phyloP scores from a whole-genome alignment of 1,140 invertebrate species.

The Muscidifurax raptorellus region DNA sequence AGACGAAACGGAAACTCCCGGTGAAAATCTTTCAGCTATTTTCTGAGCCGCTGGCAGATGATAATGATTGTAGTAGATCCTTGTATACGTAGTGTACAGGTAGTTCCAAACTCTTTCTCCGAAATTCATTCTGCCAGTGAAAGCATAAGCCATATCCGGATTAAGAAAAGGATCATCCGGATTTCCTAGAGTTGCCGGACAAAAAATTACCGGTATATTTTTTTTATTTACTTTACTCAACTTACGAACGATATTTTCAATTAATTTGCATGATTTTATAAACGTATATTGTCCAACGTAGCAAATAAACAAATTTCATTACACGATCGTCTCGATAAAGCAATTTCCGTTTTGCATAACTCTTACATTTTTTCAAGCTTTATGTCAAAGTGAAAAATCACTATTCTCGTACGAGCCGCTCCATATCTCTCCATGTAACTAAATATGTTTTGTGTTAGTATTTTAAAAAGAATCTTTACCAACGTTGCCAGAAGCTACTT shows the following conservation, averaged over 20 bases:
- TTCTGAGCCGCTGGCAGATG: constrained; percentile 63
- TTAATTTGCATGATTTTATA: background rate
- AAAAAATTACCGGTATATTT: constrained; percentile 25
- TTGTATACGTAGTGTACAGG: constrained; percentile 66
- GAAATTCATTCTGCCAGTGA: constrained; percentile 64
- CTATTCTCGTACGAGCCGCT: too few species aligned
- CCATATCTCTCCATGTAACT: too few species aligned
- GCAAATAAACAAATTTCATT: background rate
- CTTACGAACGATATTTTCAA: background rate
- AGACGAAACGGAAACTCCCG: constrained; percentile 58
- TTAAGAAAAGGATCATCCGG: constrained; percentile 69
- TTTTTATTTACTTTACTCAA: constrained; percentile 38
- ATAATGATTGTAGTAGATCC: constrained; percentile 66
- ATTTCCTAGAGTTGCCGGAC: constrained; percentile 60
- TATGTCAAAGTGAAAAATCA: too few species aligned
- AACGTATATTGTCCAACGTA: background rate
- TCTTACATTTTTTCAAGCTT: too few species aligned
- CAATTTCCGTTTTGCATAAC: too few species aligned
- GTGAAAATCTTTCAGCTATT: constrained; percentile 61
- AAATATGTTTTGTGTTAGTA: too few species aligned
- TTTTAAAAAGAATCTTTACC: too few species aligned
- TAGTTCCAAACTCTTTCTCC: constrained; percentile 63
- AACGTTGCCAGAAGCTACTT: too few species aligned
- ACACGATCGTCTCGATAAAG: too few species aligned
- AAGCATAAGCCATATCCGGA: constrained; percentile 70